Base-by-base conservation (phyloP, 2,888 invertebrate genomes). In the Linnaemya vulpina region DNA sequence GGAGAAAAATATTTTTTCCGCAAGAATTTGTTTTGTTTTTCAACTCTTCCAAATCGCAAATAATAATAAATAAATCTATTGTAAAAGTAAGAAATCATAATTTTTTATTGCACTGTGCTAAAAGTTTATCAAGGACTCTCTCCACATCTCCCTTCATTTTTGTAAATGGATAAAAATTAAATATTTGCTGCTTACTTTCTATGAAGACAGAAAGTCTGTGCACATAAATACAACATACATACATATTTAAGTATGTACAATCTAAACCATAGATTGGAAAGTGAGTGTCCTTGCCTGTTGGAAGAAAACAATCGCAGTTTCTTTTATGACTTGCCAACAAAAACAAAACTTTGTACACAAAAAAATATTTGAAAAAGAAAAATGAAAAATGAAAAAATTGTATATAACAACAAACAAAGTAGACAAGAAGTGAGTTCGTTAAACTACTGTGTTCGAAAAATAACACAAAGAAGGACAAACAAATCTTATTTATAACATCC, bases 261-360 rank as follows among this genome's bases (percentile, higher is more conserved):
- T 40, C 38, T 53, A 53, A 63, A 63, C 63, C 74, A 25, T 13
- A 40, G 25, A 1, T 51, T 40, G 22, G 62, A 65, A 65, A 46
- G 35, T 76, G 58, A 67, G 49, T 76, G 76, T 76, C 76, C 55
- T 76, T 76, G 63, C 30, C 35, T 46, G 46, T 49, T 46, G 9
- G n/a, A 58, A 76, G 58, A 58, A 49, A 60, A 76, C 30, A 67
- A 62, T 55, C 65, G 25, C 51, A 53, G 38, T 55, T 43, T 73
- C 11, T 65, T 65, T 75, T 46, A 20, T 55, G 17, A 15, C 10
- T 43, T 65, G 53, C 53, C 65, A 55, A 53, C 55, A 55, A 65
- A 75, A 65, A 30, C 43, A 55, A 5, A 63, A 75, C 11, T n/a
- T 25, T 15, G 40, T 15, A 15, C 11, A 38, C 25, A 71, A 49